These are phyloP conservation scores for Zelostemma sp. DNA, from an alignment of 1,140 invertebrate genomes.

Conservation along the genomic window DNA sequence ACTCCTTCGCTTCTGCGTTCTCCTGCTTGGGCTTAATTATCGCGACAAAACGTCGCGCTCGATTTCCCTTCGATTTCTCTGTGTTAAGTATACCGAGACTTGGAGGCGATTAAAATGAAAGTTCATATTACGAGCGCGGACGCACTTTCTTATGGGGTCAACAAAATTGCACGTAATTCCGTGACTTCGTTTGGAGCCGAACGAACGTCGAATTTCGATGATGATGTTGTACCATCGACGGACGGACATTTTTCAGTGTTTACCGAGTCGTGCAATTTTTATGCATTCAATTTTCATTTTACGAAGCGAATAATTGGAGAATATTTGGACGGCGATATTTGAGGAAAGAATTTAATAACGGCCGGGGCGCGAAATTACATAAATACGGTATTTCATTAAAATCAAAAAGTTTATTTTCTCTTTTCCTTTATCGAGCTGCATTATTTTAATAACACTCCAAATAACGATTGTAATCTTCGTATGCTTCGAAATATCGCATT, in stretches of 20 bases:
- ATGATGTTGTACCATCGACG: too few species aligned
- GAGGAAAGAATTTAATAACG: background rate
- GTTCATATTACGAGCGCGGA: too few species aligned
- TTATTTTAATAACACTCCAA: too few species aligned
- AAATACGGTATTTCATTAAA: background rate
- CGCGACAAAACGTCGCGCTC: constrained; percentile 46
- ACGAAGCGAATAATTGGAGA: background rate
- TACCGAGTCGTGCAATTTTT: background rate
- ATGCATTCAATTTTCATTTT: background rate
- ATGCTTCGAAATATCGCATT: too few species aligned
- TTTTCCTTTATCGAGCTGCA: background rate
- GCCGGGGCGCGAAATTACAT: background rate
- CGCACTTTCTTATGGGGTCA: too few species aligned
- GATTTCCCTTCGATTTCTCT: constrained; percentile 49
- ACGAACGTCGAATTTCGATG: too few species aligned
- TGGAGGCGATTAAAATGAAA: constrained; percentile 12
- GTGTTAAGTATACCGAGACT: constrained; percentile 27
- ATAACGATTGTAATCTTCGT: too few species aligned
- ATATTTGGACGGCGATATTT: background rate
- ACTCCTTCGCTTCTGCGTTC: too few species aligned
- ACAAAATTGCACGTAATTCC: too few species aligned
- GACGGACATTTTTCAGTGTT: background rate
- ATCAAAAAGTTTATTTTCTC: background rate
- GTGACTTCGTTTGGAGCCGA: too few species aligned
- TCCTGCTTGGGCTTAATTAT: constrained; percentile 47